phyloP scores from a whole-genome alignment of 2,888 invertebrate genomes.

The Leucophenga montana region DNA sequence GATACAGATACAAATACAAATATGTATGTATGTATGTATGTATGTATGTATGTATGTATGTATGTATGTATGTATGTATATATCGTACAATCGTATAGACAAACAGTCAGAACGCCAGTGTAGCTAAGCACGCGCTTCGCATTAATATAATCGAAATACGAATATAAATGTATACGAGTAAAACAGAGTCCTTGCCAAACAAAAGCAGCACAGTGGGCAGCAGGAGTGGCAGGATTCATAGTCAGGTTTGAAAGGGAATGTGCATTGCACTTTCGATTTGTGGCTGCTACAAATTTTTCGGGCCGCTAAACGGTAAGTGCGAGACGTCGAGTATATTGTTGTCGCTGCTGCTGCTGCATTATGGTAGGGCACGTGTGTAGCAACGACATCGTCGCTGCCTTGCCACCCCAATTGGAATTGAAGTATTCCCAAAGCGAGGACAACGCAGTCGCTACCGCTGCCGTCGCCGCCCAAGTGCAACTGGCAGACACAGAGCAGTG shows the following conservation, averaged over 20 bases:
- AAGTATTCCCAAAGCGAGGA: slow-evolving; percentile 57
- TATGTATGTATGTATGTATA: too few relatives aligned
- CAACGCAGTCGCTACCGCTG: slow-evolving; percentile 34
- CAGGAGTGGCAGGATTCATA: neutral
- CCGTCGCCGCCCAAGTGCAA: neutral
- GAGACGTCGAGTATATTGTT: neutral
- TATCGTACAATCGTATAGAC: slow-evolving; percentile 40
- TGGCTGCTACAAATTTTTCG: slow-evolving; percentile 34
- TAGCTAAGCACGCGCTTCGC: slow-evolving; percentile 54
- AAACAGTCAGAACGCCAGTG: slow-evolving; percentile 34
- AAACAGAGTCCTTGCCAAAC: neutral
- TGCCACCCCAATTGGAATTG: slow-evolving; percentile 60
- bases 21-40: too few relatives aligned
- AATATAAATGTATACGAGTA: slow-evolving; percentile 41
- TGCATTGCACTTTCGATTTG: slow-evolving; percentile 59
- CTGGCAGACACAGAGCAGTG: too few relatives aligned
- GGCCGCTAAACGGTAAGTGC: neutral
- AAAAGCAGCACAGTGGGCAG: neutral
- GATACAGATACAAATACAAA: slow-evolving; percentile 25
- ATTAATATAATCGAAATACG: slow-evolving; percentile 65
- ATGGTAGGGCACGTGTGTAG: slow-evolving; percentile 65
- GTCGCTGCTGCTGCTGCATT: slow-evolving; percentile 53
- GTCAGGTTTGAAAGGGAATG: slow-evolving; percentile 62
- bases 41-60: too few relatives aligned
- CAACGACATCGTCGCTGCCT: slow-evolving; percentile 42